Evolutionary conservation across 2,113 vertebrate species (phyloP).

Genomic region (Elephantulus edwardii): DNA sequence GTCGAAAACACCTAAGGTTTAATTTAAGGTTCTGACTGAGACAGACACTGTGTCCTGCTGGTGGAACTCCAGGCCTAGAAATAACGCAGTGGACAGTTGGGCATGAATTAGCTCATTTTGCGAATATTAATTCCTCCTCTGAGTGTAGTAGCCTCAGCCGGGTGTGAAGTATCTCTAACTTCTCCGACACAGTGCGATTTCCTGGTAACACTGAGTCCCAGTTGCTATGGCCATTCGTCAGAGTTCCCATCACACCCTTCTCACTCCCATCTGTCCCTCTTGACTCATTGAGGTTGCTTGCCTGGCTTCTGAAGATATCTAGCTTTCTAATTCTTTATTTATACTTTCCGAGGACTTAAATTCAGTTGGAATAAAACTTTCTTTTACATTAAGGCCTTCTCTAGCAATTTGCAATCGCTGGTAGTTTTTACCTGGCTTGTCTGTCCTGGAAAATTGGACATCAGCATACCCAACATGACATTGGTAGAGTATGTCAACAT

Average conservation of each 20-base stretch:
- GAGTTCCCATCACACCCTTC: neutral
- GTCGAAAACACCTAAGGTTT: neutral
- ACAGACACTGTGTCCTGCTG: fast-evolving
- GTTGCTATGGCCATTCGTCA: neutral
- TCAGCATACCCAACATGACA: neutral
- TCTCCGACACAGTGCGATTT: neutral
- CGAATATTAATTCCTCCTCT: neutral
- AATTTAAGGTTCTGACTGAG: neutral
- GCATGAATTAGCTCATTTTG: neutral
- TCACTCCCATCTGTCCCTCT: neutral
- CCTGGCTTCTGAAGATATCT: neutral
- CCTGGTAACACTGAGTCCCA: neutral
- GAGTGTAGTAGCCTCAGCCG: fast-evolving
- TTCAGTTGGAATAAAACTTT: neutral
- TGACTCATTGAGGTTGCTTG: neutral
- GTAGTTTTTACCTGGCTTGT: neutral
- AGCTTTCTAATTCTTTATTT: neutral
- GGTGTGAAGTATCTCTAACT: neutral
- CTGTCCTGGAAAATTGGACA: neutral
- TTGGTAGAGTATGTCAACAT: neutral
- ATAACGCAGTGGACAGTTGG: no score
- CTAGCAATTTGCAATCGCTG: neutral
- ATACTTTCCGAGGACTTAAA: neutral
- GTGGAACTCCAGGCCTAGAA: neutral
- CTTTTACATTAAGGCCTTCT: neutral